phyloP scores from a whole-genome alignment of 2,888 invertebrate genomes.

The Drosophila setosimentum region DNA sequence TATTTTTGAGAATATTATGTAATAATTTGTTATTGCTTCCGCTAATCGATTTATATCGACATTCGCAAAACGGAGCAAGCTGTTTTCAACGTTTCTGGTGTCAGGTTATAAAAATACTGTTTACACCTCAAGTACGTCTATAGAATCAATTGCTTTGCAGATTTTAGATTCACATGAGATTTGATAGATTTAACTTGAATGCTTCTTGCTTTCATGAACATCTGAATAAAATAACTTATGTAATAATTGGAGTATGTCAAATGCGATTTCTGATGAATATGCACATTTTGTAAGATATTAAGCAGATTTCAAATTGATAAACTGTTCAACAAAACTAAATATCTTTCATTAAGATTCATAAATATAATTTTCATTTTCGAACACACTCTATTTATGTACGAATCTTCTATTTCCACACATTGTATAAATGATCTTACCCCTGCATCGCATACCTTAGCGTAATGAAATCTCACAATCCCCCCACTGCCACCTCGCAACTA shows the following conservation, averaged over 20 bases:
- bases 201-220: neutral
- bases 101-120: too few relatives aligned
- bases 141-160: too few relatives aligned
- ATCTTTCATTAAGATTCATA: neutral
- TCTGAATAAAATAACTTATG: neutral
- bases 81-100: neutral
- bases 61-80: neutral
- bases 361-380: neutral
- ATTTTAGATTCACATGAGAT: neutral
- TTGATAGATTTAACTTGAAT: neutral
- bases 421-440: neutral
- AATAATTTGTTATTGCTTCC: neutral
- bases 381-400: neutral
- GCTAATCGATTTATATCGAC: neutral
- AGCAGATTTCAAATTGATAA: neutral
- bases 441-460: neutral
- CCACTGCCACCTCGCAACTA: conserved; percentile 43
- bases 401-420: neutral
- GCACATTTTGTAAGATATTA: neutral
- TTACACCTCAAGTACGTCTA: neutral
- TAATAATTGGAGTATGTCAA: neutral
- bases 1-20: neutral
- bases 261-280: neutral
- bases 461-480: neutral
- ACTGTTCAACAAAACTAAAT: neutral